A percentile compares a stretch with the other conserved stretches of the same genome.
These are phyloP conservation scores for Cyprinella venusta DNA, from an alignment of 2,797 vertebrate genomes.

Conservation along the genomic window DNA sequence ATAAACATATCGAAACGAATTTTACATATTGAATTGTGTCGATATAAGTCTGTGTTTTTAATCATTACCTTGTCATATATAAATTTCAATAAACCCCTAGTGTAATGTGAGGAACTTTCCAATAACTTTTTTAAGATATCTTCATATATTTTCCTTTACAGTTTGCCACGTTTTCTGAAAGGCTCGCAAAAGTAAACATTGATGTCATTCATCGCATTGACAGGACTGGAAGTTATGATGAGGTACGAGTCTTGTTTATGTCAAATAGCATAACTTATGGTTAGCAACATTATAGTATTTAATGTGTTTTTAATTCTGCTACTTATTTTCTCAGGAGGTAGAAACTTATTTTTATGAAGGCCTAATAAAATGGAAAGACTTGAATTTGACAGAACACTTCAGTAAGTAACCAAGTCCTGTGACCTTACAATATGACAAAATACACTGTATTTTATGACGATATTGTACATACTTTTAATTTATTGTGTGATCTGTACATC, in stretches of 20 bases:
- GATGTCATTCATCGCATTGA: conserved; percentile 97
- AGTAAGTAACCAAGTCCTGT: conserved; percentile 77
- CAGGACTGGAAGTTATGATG: conserved; percentile 86
- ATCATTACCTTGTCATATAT: neutral
- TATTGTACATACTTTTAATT: neutral
- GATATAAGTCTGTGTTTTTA: neutral
- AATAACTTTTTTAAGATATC: neutral
- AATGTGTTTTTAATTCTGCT: neutral
- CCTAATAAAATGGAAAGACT: conserved; percentile 93
- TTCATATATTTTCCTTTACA: conserved; percentile 60
- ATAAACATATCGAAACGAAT: neutral
- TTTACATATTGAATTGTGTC: neutral
- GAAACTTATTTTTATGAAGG: conserved; percentile 96
- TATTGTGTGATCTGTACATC: too few species aligned
- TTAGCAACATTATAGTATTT: too few species aligned
- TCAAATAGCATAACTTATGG: too few species aligned
- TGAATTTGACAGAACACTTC: conserved; percentile 93
- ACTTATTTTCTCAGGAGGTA: conserved; percentile 82
- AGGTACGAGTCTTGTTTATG: conserved; percentile 77
- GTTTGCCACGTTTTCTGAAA: conserved; percentile 97
- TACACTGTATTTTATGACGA: neutral
- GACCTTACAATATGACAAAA: neutral
- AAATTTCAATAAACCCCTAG: neutral
- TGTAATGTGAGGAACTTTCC: neutral
- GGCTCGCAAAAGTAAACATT: conserved; percentile 94